Evolutionary conservation across 2,888 invertebrate species (phyloP).

Genomic region (Nowickia ferox): DNA sequence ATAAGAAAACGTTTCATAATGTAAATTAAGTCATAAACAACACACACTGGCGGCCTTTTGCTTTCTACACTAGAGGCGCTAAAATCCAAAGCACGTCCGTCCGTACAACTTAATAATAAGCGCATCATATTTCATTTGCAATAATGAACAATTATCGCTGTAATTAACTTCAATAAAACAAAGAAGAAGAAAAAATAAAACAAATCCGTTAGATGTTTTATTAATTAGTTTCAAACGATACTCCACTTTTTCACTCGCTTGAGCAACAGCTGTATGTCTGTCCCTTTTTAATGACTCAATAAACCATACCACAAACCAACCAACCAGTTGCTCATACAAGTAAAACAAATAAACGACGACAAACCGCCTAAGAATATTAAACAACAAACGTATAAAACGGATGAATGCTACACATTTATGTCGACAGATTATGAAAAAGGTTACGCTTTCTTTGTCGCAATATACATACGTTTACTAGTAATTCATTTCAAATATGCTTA

Average conservation of each 20-base stretch:
- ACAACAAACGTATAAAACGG: conserved; percentile 24
- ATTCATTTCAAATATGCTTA: not conserved
- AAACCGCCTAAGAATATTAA: not conserved
- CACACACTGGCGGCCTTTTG: too few relatives aligned
- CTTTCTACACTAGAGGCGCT: too few relatives aligned
- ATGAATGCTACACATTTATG: conserved; percentile 37
- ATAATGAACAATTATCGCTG: too few relatives aligned
- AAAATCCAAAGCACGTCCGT: too few relatives aligned
- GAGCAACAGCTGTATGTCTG: not conserved
- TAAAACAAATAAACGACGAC: not conserved
- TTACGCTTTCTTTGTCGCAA: conserved; percentile 63
- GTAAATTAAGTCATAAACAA: too few relatives aligned
- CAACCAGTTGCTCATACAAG: conserved; percentile 36
- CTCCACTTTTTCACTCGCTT: conserved; percentile 6
- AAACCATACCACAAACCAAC: conserved; percentile 39
- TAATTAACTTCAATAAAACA: not conserved
- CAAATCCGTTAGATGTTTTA: conserved; percentile 12
- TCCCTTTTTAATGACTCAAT: conserved; percentile 24
- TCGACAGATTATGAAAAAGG: conserved; percentile 42
- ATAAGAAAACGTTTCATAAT: too few relatives aligned
- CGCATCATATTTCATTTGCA: too few relatives aligned
- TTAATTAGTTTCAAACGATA: conserved; percentile 4
- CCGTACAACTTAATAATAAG: too few relatives aligned
- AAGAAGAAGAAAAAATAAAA: conserved; percentile 2
- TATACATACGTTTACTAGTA: conserved; percentile 1